These are phyloP conservation scores for Pheosia tremula DNA, from an alignment of 2,888 invertebrate genomes.

Conservation along the genomic window DNA sequence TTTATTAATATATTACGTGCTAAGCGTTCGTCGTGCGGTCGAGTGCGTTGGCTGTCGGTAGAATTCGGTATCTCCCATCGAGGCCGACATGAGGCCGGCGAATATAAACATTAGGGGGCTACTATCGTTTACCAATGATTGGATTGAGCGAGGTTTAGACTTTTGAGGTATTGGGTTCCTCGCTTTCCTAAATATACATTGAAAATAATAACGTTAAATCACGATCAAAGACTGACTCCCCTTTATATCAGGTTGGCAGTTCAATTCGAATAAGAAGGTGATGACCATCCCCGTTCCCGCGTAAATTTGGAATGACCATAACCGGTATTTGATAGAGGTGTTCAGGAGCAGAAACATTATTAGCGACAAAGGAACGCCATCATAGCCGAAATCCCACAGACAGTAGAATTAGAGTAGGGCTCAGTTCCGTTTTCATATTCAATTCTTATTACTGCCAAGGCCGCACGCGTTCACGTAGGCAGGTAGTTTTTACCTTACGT, in stretches of 20 bases:
- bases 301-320: too few relatives aligned
- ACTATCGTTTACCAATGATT: neutral
- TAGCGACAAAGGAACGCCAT: too few relatives aligned
- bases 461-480: constrained; percentile 25
- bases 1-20: neutral
- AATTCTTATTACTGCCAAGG: constrained; percentile 36
- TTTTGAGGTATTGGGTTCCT: too few relatives aligned
- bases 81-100: constrained; percentile 4
- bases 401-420: neutral
- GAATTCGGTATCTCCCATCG: constrained; percentile 1
- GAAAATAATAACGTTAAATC: too few relatives aligned
- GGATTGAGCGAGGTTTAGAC: too few relatives aligned
- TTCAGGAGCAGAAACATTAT: too few relatives aligned
- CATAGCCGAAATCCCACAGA: neutral
- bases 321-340: too few relatives aligned
- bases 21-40: neutral
- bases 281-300: too few relatives aligned
- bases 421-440: constrained; percentile 17
- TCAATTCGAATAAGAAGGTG: too few relatives aligned
- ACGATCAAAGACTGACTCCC: too few relatives aligned
- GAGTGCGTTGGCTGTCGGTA: constrained; percentile 3
- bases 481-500: constrained; percentile 30
- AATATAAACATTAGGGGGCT: constrained; percentile 1
- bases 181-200: too few relatives aligned
- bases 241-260: too few relatives aligned